Conservation (phyloP, 2,888 invertebrate genomes). For the Empis livida region DNA sequence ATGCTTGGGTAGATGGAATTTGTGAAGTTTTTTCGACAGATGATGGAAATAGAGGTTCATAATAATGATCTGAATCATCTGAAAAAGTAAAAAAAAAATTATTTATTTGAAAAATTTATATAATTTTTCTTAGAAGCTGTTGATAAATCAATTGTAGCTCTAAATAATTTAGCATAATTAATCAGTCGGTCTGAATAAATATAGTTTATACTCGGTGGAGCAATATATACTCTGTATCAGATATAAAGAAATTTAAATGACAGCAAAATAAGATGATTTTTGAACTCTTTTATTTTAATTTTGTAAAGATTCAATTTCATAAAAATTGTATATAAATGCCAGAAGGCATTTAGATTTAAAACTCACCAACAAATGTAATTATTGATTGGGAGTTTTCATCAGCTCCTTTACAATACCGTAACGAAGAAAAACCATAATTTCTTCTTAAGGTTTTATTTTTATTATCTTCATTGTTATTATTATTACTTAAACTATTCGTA, state of each 20-base stretch:
- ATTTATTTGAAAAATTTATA: background rate
- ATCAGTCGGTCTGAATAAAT: too few species aligned
- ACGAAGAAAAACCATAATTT: background rate
- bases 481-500: background rate
- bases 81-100: constrained; percentile 16
- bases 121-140: too few species aligned
- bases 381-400: constrained; percentile 10
- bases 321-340: too few species aligned
- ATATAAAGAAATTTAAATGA: too few species aligned
- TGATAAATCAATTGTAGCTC: too few species aligned
- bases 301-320: too few species aligned
- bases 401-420: background rate
- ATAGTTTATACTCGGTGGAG: too few species aligned
- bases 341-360: too few species aligned
- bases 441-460: background rate
- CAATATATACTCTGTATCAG: too few species aligned
- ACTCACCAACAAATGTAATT: constrained; percentile 15
- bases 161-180: too few species aligned
- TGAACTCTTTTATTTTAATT: too few species aligned
- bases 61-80: constrained; percentile 60
- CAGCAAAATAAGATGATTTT: too few species aligned
- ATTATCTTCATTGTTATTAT: background rate
- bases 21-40: background rate
- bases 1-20: constrained; percentile 1
- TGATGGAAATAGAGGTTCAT: constrained; percentile 46